Evolutionary conservation across 2,113 vertebrate species (phyloP).

Genomic region (Cynocephalus volans): DNA sequence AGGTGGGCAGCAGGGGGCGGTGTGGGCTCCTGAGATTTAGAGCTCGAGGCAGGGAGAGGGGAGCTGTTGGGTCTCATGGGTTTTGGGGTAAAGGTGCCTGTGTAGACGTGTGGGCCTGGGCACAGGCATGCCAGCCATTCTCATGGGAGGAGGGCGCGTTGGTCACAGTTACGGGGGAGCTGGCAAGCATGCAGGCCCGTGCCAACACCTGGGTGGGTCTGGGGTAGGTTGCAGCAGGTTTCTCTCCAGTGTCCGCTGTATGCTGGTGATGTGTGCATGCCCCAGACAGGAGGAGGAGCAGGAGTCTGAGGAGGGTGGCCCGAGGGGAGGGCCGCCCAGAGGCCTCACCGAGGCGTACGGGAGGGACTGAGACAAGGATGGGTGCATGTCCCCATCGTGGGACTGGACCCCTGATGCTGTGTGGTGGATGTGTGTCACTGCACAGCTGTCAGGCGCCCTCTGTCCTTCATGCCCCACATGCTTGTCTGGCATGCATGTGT

Average conservation of each 20-base stretch:
- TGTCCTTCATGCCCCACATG: fast-evolving
- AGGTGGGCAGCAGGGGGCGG: not conserved
- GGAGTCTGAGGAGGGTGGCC: not conserved
- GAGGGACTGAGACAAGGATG: not conserved
- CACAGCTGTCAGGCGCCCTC: fast-evolving
- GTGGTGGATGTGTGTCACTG: not conserved
- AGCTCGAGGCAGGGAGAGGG: not conserved
- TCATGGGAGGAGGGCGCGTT: not conserved
- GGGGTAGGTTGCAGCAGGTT: not conserved
- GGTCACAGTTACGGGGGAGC: not conserved
- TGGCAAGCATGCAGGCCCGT: not conserved
- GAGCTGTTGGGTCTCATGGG: too few species aligned
- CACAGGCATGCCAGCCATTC: not conserved
- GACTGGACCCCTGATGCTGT: fast-evolving
- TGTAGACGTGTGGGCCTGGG: not conserved
- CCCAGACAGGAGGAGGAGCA: too few species aligned
- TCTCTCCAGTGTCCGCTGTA: not conserved
- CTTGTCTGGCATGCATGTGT: not conserved
- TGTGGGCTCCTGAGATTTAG: not conserved
- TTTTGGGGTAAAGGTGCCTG: not conserved
- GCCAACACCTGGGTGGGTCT: not conserved
- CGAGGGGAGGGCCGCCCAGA: not conserved
- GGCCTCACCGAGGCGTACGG: fast-evolving
- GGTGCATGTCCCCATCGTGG: not conserved
- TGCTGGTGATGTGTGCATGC: fast-evolving